Conservation (phyloP, 2,113 vertebrate genomes). For the Microcebus jonahi region DNA sequence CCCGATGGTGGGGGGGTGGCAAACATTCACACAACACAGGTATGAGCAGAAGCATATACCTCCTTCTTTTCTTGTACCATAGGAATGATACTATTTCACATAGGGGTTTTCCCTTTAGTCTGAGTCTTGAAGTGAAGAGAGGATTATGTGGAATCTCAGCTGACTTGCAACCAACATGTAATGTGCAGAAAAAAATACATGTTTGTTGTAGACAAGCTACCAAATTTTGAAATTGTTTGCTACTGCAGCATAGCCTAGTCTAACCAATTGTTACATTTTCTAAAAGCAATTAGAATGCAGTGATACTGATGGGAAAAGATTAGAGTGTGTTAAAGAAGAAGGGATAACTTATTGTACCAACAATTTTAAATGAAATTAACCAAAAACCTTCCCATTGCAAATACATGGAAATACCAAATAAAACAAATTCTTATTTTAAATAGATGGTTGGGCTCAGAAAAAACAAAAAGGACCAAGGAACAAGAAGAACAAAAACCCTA, state of each 20-base stretch:
- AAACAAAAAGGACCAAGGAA: not conserved
- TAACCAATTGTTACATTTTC: not conserved
- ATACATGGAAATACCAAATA: not conserved
- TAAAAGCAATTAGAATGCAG: not conserved
- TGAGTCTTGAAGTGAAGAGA: not conserved
- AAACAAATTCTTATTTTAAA: not conserved
- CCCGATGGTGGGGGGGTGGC: not conserved
- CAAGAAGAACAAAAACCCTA: not conserved
- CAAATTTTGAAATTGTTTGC: not conserved
- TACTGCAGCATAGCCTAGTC: not conserved
- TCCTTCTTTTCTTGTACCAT: not conserved
- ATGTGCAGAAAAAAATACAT: not conserved
- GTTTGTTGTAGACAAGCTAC: not conserved
- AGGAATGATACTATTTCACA: not conserved
- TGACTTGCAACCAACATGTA: not conserved
- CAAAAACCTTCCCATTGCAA: not conserved
- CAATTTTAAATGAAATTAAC: constrained; percentile 1
- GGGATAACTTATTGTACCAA: not conserved
- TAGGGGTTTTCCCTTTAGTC: not conserved
- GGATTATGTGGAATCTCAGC: not conserved
- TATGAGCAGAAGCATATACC: not conserved
- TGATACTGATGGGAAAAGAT: not conserved
- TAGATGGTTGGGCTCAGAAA: not conserved
- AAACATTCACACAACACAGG: not conserved
- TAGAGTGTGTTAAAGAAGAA: not conserved